Evolutionary conservation across 1,140 invertebrate species (phyloP).

Genomic region (Drosophila ercepeae): DNA sequence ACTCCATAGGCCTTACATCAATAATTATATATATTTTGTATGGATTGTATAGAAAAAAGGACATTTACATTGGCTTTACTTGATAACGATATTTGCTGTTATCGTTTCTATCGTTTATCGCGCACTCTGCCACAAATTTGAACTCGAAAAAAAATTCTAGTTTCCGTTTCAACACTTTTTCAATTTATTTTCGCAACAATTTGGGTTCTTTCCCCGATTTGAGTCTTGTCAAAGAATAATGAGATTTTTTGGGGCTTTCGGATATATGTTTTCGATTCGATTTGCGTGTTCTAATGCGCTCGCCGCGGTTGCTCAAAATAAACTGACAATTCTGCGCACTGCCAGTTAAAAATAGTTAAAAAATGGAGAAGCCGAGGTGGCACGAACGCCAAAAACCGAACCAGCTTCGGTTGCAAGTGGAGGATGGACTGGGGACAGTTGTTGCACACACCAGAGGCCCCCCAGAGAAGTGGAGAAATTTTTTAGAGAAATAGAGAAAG

Average conservation of each 20-base stretch:
- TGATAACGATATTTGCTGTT: not conserved
- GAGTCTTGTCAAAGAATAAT: not conserved
- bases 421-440: conserved; percentile 23
- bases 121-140: conserved; percentile 18
- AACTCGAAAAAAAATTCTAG: conserved; percentile 29
- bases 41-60: conserved; percentile 6
- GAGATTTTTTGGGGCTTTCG: not conserved
- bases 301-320: conserved; percentile 76
- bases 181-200: conserved; percentile 5
- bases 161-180: conserved; percentile 3
- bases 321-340: conserved; percentile 70
- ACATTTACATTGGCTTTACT: conserved; percentile 24
- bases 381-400: conserved; percentile 29
- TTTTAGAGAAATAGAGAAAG: not conserved
- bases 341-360: conserved; percentile 68
- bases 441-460: not conserved
- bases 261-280: conserved; percentile 15
- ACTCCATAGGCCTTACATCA: conserved; percentile 5
- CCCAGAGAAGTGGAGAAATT: not conserved
- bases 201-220: conserved; percentile 2
- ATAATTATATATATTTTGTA: not conserved
- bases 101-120: not conserved
- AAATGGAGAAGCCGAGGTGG: conserved; percentile 30
- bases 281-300: conserved; percentile 68
- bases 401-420: conserved; percentile 19